A percentile compares a stretch with the other conserved stretches of the same genome.
Evolutionary conservation across 2,113 vertebrate species (phyloP).

Genomic region (Xiphophorus couchianus): DNA sequence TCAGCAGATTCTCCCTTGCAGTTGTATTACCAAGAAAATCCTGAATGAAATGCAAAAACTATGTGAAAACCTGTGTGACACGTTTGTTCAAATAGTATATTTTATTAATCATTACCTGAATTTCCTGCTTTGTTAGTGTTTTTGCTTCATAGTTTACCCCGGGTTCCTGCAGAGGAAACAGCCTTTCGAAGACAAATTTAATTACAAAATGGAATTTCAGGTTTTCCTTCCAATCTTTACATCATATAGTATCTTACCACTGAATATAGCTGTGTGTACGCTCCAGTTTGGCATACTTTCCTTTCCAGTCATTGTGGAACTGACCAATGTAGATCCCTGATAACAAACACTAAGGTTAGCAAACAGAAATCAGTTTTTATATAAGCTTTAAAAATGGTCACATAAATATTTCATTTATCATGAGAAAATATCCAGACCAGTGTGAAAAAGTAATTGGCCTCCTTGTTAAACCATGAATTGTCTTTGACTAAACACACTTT

Average conservation of each 20-base stretch:
- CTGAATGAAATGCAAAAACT: slow-evolving; percentile 59
- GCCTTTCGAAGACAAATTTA: slow-evolving; percentile 69
- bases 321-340: slow-evolving; percentile 79
- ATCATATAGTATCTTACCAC: slow-evolving; percentile 80
- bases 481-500: background rate
- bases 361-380: background rate
- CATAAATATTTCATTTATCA: background rate
- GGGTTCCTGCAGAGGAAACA: slow-evolving; percentile 90
- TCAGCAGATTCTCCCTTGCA: slow-evolving; percentile 76
- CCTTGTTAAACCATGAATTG: background rate
- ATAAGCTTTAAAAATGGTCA: accelerated
- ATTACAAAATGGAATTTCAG: accelerated
- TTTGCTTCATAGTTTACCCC: slow-evolving; percentile 86
- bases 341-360: slow-evolving; percentile 4
- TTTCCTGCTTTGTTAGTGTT: slow-evolving; percentile 82
- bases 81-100: background rate
- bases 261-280: slow-evolving; percentile 90
- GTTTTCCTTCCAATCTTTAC: background rate
- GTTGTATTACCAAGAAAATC: slow-evolving; percentile 69
- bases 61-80: background rate
- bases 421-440: too few relatives aligned
- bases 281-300: slow-evolving; percentile 83
- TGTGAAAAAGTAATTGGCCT: background rate
- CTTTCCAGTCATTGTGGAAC: slow-evolving; percentile 79
- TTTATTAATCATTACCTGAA: slow-evolving; percentile 76